These are phyloP conservation scores for Chymomyza fuscimana DNA, from an alignment of 2,888 invertebrate species.

Conservation along the genomic window DNA sequence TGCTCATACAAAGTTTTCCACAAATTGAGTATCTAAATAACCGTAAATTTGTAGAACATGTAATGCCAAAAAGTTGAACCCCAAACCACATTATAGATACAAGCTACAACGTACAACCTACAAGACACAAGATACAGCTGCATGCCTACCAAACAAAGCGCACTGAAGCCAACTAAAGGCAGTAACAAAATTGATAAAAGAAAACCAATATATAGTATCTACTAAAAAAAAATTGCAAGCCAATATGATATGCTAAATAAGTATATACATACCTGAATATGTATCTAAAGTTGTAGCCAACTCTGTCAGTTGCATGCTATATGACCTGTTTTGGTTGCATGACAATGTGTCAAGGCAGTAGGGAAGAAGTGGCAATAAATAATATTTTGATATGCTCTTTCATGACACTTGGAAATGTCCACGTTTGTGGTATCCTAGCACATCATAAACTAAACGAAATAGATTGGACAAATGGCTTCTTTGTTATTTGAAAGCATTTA, in stretches of 20 bases:
- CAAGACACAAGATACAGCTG: not conserved
- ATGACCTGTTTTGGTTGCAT: not conserved
- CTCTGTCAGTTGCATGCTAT: not conserved
- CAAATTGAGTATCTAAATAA: slow-evolving; percentile 72
- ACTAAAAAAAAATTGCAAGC: not conserved
- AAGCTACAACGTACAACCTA: slow-evolving; percentile 1
- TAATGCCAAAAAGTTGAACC: slow-evolving; percentile 36
- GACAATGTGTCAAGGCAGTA: not conserved
- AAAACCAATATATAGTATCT: not conserved
- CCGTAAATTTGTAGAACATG: slow-evolving; percentile 57
- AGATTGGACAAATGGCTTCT: too few relatives aligned
- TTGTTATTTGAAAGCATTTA: too few relatives aligned
- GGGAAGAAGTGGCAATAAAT: not conserved
- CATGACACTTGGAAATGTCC: not conserved
- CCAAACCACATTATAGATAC: slow-evolving; percentile 13
- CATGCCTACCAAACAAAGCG: not conserved
- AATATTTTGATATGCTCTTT: not conserved
- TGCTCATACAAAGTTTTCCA: slow-evolving; percentile 47
- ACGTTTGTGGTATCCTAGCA: not conserved
- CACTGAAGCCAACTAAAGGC: not conserved
- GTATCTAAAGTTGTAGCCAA: not conserved
- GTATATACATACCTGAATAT: not conserved
- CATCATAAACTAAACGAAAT: too few relatives aligned
- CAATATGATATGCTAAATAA: not conserved
- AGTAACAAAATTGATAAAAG: not conserved